A percentile compares a stretch with the other conserved stretches of the same genome.
Evolutionary conservation across 2,888 invertebrate genomes (phyloP).

Genomic region (Catonia carolina): DNA sequence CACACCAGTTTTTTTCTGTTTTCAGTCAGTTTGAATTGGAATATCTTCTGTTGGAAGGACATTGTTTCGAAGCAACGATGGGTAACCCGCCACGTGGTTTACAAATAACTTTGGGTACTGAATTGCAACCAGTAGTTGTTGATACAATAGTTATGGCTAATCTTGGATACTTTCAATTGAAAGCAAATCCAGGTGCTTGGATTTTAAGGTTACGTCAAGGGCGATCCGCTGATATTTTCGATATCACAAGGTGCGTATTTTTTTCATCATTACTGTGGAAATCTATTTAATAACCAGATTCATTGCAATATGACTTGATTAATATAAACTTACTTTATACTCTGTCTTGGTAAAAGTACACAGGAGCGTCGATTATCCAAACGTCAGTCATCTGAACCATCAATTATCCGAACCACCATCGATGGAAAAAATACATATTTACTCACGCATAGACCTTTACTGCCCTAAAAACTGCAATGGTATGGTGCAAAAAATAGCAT

Average conservation of each 20-base stretch:
- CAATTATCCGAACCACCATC: too few species aligned
- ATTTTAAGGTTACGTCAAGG: constrained; percentile 81
- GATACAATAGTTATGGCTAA: constrained; percentile 99
- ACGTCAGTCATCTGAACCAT: too few species aligned
- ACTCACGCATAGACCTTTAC: too few species aligned
- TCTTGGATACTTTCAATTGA: constrained; percentile 95
- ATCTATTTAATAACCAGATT: too few species aligned
- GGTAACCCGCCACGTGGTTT: constrained; percentile 94
- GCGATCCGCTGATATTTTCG: constrained; percentile 89
- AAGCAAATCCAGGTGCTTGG: constrained; percentile 98
- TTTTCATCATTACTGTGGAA: neutral
- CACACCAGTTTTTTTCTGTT: too few species aligned
- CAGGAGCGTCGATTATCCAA: too few species aligned
- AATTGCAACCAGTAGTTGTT: constrained; percentile 65
- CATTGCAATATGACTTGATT: too few species aligned
- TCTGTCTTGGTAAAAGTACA: too few species aligned
- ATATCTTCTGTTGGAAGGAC: constrained; percentile 88
- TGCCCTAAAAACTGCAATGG: too few species aligned
- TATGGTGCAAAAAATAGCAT: too few species aligned
- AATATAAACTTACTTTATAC: too few species aligned
- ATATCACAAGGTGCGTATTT: constrained; percentile 67
- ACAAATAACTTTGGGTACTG: constrained; percentile 90
- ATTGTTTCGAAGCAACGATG: constrained; percentile 80
- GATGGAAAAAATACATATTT: too few species aligned
- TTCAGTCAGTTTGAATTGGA: constrained; percentile 92